Evolutionary conservation across 2,888 invertebrate genomes (phyloP), one percentile per base, ranked within the genome.

Genomic region (Drosophila buzzatii): DNA sequence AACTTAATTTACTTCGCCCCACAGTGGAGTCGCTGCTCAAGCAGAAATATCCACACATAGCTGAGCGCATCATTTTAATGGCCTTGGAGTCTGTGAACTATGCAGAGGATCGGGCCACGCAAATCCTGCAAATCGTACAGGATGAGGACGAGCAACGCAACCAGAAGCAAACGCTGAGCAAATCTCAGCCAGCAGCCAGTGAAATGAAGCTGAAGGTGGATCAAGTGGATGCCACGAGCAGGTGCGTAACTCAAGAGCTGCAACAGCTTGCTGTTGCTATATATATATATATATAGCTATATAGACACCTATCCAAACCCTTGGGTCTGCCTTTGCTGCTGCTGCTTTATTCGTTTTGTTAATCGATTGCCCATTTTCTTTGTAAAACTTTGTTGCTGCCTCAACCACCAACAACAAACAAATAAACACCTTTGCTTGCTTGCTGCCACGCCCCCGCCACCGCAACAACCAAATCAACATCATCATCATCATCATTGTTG

Each of bases 61-160:
- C 97, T 0, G 97, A 97, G 81, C 95, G 96, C 72, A 96, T 98
- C 14, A 95, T 98, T 58, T 93, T 95, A 2, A 96, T 98, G 92
- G 98, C 98, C 0, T 93, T 98, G 74, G 98, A 98, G 89, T 97
- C 97, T 89, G 97, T 97, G 0, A 96, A 96, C 89, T 98, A 96
- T 92, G 96, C 97, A 77, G 97, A 97, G 91, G 96, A 96, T 61
- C 94, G 96, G 62, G 97, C 98, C 0, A 95, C 95, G 78, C 96
- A 97, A 92, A 97, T 98, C 77, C 93, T 98, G 60, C 94, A 95
- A 80, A 96, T 96, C 37, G 96, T 92, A 0, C 91, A 91, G 59
- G 92, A 95, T 72, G 97, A 97, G 84, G 96, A 97, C 84, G 93
- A 92, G 91, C 82, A 89, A 20, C 91, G 87, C n/a, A 88, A 83